Percentiles rank a stretch among this genome's conserved stretches.
Evolutionary conservation across 2,113 vertebrate genomes (phyloP).

Genomic region (Oncorhynchus mykiss): DNA sequence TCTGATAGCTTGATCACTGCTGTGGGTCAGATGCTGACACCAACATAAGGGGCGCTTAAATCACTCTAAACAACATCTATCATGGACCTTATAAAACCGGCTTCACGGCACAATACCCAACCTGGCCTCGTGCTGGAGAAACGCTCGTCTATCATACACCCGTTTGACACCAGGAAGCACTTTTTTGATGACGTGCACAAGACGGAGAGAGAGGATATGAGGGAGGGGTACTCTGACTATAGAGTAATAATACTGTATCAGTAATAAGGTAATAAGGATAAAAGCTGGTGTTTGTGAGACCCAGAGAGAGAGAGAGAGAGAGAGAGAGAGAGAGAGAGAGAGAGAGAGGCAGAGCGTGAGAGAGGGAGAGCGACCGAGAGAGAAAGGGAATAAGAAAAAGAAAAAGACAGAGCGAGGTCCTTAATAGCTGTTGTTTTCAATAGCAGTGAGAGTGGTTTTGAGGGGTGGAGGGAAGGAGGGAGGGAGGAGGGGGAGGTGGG

Average conservation of each 20-base stretch:
- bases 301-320: constrained; percentile 18
- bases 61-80: constrained; percentile 76
- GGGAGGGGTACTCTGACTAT: constrained; percentile 43
- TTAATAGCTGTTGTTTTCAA: constrained; percentile 75
- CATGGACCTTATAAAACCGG: constrained; percentile 73
- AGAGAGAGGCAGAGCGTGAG: neutral
- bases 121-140: constrained; percentile 56
- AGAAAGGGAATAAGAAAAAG: constrained; percentile 9
- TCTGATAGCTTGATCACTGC: constrained; percentile 76
- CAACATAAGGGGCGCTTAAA: constrained; percentile 76
- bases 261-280: constrained; percentile 48
- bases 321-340: neutral
- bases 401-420: neutral
- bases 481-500: constrained; percentile 67
- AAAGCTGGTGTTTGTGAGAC: constrained; percentile 30
- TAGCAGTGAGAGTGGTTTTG: neutral
- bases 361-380: constrained; percentile 12
- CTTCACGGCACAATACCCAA: constrained; percentile 59
- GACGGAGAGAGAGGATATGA: constrained; percentile 41
- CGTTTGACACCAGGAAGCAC: constrained; percentile 59
- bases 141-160: constrained; percentile 66
- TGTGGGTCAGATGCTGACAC: constrained; percentile 77
- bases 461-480: neutral
- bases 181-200: constrained; percentile 65
- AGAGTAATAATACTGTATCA: constrained; percentile 70